Evolutionary conservation across 1,140 invertebrate species (phyloP).

Genomic region (Catajapyx aquilonaris): DNA sequence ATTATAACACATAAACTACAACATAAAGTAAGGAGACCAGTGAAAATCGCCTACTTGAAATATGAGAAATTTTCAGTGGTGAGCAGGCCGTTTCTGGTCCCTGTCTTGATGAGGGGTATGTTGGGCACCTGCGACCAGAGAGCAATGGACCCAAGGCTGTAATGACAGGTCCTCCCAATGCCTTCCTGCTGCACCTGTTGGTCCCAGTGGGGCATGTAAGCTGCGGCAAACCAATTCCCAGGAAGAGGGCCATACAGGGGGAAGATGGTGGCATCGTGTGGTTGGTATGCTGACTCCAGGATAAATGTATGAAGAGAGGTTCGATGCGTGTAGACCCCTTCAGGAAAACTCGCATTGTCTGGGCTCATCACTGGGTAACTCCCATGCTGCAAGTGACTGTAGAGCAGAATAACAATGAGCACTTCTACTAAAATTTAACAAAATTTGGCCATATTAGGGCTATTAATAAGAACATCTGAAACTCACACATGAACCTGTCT

Average conservation of each 20-base stretch:
- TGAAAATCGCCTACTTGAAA: constrained; percentile 21
- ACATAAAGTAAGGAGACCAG: too few species aligned
- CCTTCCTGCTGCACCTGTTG: constrained; percentile 31
- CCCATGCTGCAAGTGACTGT: constrained; percentile 35
- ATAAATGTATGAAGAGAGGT: constrained; percentile 19
- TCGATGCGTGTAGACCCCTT: constrained; percentile 24
- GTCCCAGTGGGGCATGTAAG: constrained; percentile 42
- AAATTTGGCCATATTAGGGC: constrained; percentile 1
- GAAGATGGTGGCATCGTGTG: constrained; percentile 23
- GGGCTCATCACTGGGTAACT: constrained; percentile 55
- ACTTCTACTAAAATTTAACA: neutral
- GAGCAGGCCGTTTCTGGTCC: constrained; percentile 17
- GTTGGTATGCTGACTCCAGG: constrained; percentile 27
- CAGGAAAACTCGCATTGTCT: constrained; percentile 44
- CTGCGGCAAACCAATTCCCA: constrained; percentile 57
- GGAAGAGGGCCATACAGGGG: constrained; percentile 37
- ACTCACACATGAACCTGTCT: constrained; percentile 27
- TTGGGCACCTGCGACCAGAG: constrained; percentile 23
- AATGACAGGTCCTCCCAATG: constrained; percentile 14
- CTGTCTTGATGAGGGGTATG: constrained; percentile 22
- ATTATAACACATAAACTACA: too few species aligned
- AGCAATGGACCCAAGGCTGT: constrained; percentile 30
- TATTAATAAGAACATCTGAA: constrained; percentile 1
- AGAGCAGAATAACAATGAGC: neutral
- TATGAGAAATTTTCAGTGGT: constrained; percentile 22